Base-by-base conservation (phyloP, 1,140 invertebrate genomes). In the Grapholita molesta region DNA sequence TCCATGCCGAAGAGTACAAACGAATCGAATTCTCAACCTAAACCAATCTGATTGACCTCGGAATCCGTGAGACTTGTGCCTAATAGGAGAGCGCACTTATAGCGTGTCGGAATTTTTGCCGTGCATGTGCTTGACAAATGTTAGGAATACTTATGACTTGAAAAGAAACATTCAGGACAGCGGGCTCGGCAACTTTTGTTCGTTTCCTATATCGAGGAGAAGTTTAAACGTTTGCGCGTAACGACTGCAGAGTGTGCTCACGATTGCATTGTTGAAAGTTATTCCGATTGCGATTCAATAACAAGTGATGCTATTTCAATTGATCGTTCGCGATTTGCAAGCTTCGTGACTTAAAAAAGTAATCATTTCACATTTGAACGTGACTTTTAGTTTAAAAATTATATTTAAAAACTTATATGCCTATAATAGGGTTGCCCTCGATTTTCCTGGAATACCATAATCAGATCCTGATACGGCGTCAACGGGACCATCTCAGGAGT, bases 191-290 rank as follows among this genome's bases (percentile, higher is more conserved):
- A 61, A 61, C 24, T 61, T 61, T 15, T 61, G 55, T 30, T 30
- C 25, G 55, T 28, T 57, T 28, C 55, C 55, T 28, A 28, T 61
- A 61, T 61, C 25, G 55, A 21, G 25, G 30, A n/a, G 28, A 61
- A 61, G 55, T 61, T 61, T 61, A 61, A 61, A 61, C 25, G 55
- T 61, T 61, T 61, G 55, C 53, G 55, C 55, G 24, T 61, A 61
- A 61, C 55, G 28, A 61, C 4, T 28, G 25, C 25, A 5, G 24
- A 61, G 55, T 61, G 55, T 61, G 55, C 25, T 61, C 55, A 23
- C 55, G 32, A 61, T 61, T 28, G 55, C 55, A 61, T 61, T 18
- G n/a, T n/a, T n/a, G 8, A 25, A n/a, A 30, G 42, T 48, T 21
- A 48, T 61, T 61, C 55, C 55, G 25, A 12, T 9, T 5, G 28